phyloP scores from a whole-genome alignment of 2,797 vertebrate genomes.

The Acanthurus tractus region DNA sequence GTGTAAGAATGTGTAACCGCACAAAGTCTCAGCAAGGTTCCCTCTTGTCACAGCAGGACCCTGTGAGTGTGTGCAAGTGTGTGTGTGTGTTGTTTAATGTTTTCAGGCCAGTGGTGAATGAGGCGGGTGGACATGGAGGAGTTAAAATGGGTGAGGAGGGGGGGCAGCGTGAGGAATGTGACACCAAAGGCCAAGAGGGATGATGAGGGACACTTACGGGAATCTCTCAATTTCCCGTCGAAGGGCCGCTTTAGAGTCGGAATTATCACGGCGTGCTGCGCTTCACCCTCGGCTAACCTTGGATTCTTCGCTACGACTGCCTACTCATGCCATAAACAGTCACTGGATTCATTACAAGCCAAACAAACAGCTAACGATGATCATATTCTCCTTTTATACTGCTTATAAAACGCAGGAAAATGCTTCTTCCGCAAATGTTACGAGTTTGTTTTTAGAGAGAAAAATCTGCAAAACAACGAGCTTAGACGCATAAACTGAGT shows the following conservation, averaged over 20 bases:
- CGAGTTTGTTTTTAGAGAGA: constrained; percentile 13
- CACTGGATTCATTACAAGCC: constrained; percentile 36
- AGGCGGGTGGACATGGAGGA: constrained; percentile 24
- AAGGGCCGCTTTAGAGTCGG: constrained; percentile 54
- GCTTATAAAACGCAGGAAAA: constrained; percentile 12
- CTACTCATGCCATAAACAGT: constrained; percentile 37
- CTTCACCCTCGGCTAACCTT: constrained; percentile 33
- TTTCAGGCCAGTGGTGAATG: constrained; percentile 50
- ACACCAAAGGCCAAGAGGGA: constrained; percentile 69
- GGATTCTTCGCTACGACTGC: constrained; percentile 41
- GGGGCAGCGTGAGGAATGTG: constrained; percentile 68
- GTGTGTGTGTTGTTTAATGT: constrained; percentile 47
- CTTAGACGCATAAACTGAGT: constrained; percentile 3
- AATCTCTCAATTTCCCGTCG: constrained; percentile 75
- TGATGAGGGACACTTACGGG: constrained; percentile 73
- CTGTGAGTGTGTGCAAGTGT: background rate
- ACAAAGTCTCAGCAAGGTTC: constrained; percentile 40
- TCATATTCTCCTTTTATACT: background rate
- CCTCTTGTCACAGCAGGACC: constrained; percentile 30
- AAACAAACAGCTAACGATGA: constrained; percentile 40
- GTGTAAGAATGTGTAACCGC: constrained; percentile 37
- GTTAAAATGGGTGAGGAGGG: constrained; percentile 44
- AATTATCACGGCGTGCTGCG: constrained; percentile 40
- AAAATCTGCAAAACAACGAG: background rate
- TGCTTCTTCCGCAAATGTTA: background rate